Evolutionary conservation across 2,888 invertebrate genomes (phyloP).

Genomic region (Catocala nupta): DNA sequence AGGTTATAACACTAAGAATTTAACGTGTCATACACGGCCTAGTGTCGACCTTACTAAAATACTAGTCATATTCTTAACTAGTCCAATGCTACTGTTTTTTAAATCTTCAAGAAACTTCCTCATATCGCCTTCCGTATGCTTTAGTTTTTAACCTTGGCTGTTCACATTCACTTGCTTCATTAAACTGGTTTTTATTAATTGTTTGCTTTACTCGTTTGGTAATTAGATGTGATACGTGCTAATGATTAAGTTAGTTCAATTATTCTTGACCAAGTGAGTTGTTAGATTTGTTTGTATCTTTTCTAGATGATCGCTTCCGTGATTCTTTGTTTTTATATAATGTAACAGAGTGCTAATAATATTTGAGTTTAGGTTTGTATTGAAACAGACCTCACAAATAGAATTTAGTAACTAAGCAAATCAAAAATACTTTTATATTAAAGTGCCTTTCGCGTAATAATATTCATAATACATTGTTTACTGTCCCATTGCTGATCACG

Average conservation of each 20-base stretch:
- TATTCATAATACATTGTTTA: no score
- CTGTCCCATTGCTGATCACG: no score
- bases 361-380: no score
- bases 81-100: constrained; percentile 19
- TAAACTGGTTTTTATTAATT: constrained; percentile 39
- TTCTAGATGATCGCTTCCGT: not conserved
- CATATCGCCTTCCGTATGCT: constrained; percentile 47
- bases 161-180: constrained; percentile 49
- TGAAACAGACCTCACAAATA: no score
- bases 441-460: no score
- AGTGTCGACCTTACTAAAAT: constrained; percentile 19
- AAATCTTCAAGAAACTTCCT: constrained; percentile 44
- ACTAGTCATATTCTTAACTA: constrained; percentile 11
- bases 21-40: constrained; percentile 22
- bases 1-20: constrained; percentile 14
- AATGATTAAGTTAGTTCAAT: constrained; percentile 19
- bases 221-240: constrained; percentile 29
- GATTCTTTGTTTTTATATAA: not conserved
- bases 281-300: not conserved
- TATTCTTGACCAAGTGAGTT: not conserved
- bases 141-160: constrained; percentile 48
- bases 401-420: no score
- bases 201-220: constrained; percentile 38
- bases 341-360: no score
- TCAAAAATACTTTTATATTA: no score